These are phyloP conservation scores for Anoplopoma fimbria DNA, from an alignment of 2,113 vertebrate species.

Conservation along the genomic window DNA sequence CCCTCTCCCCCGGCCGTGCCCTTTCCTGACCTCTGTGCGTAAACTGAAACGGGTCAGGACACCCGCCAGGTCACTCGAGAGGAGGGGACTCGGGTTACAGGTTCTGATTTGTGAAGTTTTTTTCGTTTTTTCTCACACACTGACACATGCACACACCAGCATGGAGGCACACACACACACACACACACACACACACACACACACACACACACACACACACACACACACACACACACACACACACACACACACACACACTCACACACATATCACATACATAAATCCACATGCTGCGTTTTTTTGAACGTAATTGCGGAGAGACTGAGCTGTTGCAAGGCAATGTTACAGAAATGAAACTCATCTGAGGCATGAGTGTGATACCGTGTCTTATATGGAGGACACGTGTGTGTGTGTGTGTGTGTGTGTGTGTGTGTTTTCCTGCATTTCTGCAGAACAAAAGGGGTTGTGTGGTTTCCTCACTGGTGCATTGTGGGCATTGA, in stretches of 20 bases:
- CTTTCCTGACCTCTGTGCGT: constrained; percentile 73
- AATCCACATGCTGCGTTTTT: constrained; percentile 38
- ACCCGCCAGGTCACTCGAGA: constrained; percentile 73
- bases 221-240: constrained; percentile 24
- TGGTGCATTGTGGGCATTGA: constrained; percentile 75
- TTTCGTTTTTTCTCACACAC: constrained; percentile 9
- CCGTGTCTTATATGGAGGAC: constrained; percentile 38
- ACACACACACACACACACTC: constrained; percentile 27
- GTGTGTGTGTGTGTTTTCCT: constrained; percentile 51
- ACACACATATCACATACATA: background rate
- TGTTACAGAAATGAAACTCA: constrained; percentile 20
- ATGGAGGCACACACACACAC: background rate
- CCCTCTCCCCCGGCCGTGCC: constrained; percentile 43
- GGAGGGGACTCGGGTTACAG: constrained; percentile 62
- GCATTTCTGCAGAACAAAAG: constrained; percentile 73
- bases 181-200: too few relatives aligned
- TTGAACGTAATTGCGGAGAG: constrained; percentile 36
- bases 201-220: constrained; percentile 26
- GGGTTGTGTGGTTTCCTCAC: constrained; percentile 73
- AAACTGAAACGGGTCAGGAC: constrained; percentile 78
- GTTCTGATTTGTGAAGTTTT: constrained; percentile 54
- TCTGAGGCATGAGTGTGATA: constrained; percentile 28
- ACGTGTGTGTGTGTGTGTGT: background rate
- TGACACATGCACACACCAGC: constrained; percentile 19
- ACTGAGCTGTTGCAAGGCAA: constrained; percentile 12